These are phyloP conservation scores for Ophion ellenae DNA, from an alignment of 2,888 invertebrate genomes.

Conservation along the genomic window DNA sequence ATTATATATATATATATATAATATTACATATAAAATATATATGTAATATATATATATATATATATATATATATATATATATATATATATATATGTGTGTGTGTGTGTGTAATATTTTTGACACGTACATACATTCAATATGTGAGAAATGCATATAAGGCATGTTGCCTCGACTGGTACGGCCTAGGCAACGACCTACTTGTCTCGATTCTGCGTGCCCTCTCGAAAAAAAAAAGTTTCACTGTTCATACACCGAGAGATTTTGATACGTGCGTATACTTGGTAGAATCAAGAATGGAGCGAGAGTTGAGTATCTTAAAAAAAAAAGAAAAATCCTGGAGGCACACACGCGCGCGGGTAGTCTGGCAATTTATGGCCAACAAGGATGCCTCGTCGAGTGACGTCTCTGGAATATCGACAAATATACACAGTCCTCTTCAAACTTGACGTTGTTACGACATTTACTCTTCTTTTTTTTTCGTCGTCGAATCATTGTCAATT, in stretches of 20 bases:
- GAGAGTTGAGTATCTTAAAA: conserved; percentile 30
- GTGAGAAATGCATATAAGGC: conserved; percentile 73
- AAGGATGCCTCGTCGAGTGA: conserved; percentile 38
- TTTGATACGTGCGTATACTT: conserved; percentile 48
- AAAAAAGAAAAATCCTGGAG: conserved; percentile 1
- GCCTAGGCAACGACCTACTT: conserved; percentile 75
- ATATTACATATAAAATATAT: conserved; percentile 9
- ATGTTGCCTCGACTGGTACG: conserved; percentile 73
- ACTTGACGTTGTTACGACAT: neutral
- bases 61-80: conserved; percentile 21
- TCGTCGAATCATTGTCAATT: too few species aligned
- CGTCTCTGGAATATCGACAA: conserved; percentile 11
- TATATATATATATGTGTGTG: conserved; percentile 14
- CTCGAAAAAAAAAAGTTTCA: conserved; percentile 60
- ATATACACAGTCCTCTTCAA: conserved; percentile 19
- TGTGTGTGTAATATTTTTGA: neutral
- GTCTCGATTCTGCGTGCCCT: conserved; percentile 63
- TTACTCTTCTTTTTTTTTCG: neutral
- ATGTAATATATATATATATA: conserved; percentile 3
- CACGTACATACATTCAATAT: conserved; percentile 36
- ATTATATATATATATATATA: conserved; percentile 28
- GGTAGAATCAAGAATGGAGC: conserved; percentile 47
- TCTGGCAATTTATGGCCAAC: conserved; percentile 40
- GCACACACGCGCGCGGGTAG: neutral
- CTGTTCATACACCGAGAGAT: conserved; percentile 54